These are phyloP conservation scores for Allophyes oxyacanthae DNA, from an alignment of 2,888 invertebrate species.

Conservation along the genomic window DNA sequence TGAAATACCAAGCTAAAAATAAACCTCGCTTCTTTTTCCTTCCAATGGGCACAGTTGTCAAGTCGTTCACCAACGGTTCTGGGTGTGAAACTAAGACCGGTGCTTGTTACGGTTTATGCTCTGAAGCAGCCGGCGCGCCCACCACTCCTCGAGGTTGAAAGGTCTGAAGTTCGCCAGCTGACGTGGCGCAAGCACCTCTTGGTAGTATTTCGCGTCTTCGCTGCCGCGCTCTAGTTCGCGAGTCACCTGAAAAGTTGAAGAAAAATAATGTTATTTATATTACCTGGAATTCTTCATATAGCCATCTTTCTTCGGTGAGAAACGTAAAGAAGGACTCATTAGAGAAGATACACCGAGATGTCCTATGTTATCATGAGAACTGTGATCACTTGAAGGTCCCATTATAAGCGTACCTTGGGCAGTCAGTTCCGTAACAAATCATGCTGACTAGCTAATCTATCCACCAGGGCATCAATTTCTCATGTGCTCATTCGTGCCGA, in stretches of 20 bases:
- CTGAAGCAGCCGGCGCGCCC: slow-evolving; percentile 92
- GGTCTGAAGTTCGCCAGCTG: slow-evolving; percentile 92
- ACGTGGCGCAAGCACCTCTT: slow-evolving; percentile 90
- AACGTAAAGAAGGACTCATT: too few species aligned
- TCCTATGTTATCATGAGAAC: too few species aligned
- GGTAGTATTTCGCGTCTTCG: slow-evolving; percentile 90
- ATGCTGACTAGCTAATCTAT: too few species aligned
- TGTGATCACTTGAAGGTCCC: too few species aligned
- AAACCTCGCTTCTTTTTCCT: slow-evolving; percentile 34
- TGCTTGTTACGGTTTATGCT: slow-evolving; percentile 90
- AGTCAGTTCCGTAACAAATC: too few species aligned
- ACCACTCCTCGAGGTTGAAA: slow-evolving; percentile 94
- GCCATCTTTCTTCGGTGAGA: too few species aligned
- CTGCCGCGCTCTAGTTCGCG: slow-evolving; percentile 88
- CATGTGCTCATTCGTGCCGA: too few species aligned
- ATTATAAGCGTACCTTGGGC: too few species aligned
- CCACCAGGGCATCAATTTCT: too few species aligned
- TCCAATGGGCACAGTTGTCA: slow-evolving; percentile 54
- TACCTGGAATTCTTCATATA: too few species aligned
- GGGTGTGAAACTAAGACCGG: slow-evolving; percentile 75
- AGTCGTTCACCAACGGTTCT: slow-evolving; percentile 47
- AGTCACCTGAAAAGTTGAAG: slow-evolving; percentile 82
- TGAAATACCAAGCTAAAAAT: slow-evolving; percentile 37
- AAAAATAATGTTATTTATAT: background rate
- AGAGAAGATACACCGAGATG: too few species aligned